These are phyloP conservation scores for Gambusia holbrooki DNA, from an alignment of 2,113 vertebrate genomes.

Conservation along the genomic window DNA sequence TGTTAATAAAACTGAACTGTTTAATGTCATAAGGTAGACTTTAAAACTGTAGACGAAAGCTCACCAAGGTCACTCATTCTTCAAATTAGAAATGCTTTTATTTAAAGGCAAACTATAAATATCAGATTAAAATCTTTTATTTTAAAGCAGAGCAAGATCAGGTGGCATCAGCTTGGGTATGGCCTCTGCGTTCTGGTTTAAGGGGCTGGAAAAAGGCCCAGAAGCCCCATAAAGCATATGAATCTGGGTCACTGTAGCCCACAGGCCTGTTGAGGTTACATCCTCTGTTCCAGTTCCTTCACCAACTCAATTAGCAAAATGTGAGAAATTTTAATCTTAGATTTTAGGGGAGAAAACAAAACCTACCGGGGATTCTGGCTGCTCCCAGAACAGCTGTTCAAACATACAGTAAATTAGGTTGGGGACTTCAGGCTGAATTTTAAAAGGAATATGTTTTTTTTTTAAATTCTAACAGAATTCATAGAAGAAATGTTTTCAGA, in stretches of 20 bases:
- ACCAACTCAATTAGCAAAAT: conserved; percentile 5
- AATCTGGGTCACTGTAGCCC: conserved; percentile 61
- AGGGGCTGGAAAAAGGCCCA: conserved; percentile 15
- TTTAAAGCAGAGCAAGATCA: neutral
- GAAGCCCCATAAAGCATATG: conserved; percentile 29
- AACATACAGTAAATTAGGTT: conserved; percentile 21
- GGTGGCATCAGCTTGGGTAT: conserved; percentile 19
- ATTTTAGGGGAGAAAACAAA: conserved; percentile 8
- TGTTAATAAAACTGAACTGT: too few species aligned
- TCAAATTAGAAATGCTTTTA: neutral
- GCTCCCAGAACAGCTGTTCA: conserved; percentile 54
- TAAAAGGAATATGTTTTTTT: conserved; percentile 10
- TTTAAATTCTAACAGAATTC: neutral
- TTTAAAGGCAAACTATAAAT: conserved; percentile 1
- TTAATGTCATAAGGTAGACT: too few species aligned
- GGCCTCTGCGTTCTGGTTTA: conserved; percentile 26
- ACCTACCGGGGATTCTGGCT: conserved; percentile 8
- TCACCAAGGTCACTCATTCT: too few species aligned
- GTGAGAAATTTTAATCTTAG: conserved; percentile 12
- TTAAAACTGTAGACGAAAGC: neutral
- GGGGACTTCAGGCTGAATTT: conserved; percentile 27
- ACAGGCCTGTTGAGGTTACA: conserved; percentile 31
- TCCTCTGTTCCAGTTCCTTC: conserved; percentile 10
- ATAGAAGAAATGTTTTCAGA: conserved; percentile 2
- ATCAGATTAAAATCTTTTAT: conserved; percentile 3